Evolutionary conservation across 2,113 vertebrate species (phyloP).

Genomic region (Lasiurus borealis): DNA sequence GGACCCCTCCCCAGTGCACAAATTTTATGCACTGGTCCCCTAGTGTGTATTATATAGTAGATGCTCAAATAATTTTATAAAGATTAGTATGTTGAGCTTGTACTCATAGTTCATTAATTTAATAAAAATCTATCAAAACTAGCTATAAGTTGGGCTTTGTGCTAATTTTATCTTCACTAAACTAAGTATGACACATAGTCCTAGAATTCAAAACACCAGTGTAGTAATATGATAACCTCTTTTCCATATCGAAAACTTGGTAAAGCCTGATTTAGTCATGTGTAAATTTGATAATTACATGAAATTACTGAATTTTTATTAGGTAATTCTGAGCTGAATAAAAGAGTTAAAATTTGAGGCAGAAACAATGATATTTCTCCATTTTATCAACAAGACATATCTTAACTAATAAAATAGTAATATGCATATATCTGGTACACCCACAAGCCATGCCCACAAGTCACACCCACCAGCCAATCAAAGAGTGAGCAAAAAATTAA

Average conservation of each 20-base stretch:
- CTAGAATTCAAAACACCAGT: not conserved
- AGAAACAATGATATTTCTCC: constrained; percentile 12
- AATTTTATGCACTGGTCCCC: too few species aligned
- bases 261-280: not conserved
- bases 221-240: not conserved
- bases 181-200: not conserved
- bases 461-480: too few species aligned
- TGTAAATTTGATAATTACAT: not conserved
- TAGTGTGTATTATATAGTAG: not conserved
- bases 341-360: constrained; percentile 59
- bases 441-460: too few species aligned
- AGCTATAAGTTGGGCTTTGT: not conserved
- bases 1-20: too few species aligned
- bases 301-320: not conserved
- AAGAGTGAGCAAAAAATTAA: too few species aligned
- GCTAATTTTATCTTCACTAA: not conserved
- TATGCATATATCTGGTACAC: too few species aligned
- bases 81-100: not conserved
- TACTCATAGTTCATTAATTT: not conserved
- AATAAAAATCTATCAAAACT: not conserved
- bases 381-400: constrained; percentile 38
- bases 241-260: not conserved
- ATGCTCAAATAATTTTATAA: not conserved
- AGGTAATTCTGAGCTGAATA: not conserved
- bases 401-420: too few species aligned